These are phyloP conservation scores for Pitta sordida DNA, from an alignment of 2,113 vertebrate species.

Conservation along the genomic window DNA sequence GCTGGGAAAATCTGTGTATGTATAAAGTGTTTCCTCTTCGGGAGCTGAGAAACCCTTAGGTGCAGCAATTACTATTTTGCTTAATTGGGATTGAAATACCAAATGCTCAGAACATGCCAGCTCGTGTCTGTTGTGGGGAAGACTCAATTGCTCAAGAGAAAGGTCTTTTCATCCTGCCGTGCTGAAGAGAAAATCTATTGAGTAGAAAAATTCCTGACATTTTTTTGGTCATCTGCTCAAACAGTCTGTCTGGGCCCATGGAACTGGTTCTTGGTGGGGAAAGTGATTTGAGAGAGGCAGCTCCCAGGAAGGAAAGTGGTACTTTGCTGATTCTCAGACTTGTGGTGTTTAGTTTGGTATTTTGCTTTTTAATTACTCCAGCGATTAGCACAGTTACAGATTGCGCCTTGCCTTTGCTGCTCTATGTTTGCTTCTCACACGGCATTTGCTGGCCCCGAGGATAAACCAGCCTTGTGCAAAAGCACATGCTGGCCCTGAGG, in stretches of 20 bases:
- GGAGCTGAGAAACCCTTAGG: conserved; percentile 27
- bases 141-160: not conserved
- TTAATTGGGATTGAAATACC: conserved; percentile 42
- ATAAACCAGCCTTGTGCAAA: not conserved
- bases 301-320: not conserved
- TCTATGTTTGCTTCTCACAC: accelerated
- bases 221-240: not conserved
- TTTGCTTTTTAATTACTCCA: conserved; percentile 9
- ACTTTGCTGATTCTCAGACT: not conserved
- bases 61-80: conserved; percentile 20
- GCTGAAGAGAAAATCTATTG: not conserved
- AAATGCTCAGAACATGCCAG: not conserved
- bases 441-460: not conserved
- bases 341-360: not conserved
- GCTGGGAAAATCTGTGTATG: conserved; percentile 3
- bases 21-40: not conserved
- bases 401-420: not conserved
- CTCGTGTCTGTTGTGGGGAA: conserved; percentile 2
- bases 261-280: not conserved
- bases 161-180: not conserved
- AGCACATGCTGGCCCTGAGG: not conserved
- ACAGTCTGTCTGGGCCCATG: accelerated
- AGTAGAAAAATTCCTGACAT: not conserved
- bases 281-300: not conserved
- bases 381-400: not conserved